phyloP scores from a whole-genome alignment of 35 echinoderm and acorn worm species.

The Ophioderma brevispina region DNA sequence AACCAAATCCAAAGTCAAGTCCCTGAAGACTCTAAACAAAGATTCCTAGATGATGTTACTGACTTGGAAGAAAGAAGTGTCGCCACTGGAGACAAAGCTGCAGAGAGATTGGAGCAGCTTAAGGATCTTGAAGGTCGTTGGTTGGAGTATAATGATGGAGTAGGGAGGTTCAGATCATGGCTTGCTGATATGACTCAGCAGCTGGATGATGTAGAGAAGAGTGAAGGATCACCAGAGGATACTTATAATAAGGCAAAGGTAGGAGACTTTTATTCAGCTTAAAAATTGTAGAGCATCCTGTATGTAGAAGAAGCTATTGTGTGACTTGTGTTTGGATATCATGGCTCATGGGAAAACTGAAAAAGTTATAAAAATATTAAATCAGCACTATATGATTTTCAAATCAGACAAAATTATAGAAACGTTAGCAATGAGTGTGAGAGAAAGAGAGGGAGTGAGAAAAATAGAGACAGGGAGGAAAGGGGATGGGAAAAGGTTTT shows the following conservation, averaged over 20 bases:
- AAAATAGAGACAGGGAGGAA: too few relatives aligned
- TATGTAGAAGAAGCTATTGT: too few relatives aligned
- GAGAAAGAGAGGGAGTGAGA: too few relatives aligned
- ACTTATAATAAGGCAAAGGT: slow-evolving; percentile 59
- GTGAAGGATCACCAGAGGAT: slow-evolving; percentile 44
- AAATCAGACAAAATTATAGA: too few relatives aligned
- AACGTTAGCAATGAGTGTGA: too few relatives aligned
- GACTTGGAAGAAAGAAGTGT: slow-evolving; percentile 9
- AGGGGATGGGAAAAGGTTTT: too few relatives aligned
- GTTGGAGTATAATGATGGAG: slow-evolving; percentile 23
- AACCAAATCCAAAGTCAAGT: slow-evolving; percentile 15
- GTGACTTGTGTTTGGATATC: too few relatives aligned
- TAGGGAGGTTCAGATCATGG: slow-evolving; percentile 45
- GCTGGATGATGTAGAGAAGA: slow-evolving; percentile 37
- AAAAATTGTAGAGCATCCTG: too few relatives aligned
- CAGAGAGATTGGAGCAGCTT: slow-evolving; percentile 31
- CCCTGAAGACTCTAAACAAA: neutral
- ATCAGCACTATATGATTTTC: too few relatives aligned
- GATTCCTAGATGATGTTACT: slow-evolving; percentile 1
- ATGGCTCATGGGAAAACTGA: too few relatives aligned
- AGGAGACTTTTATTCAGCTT: too few relatives aligned
- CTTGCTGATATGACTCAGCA: slow-evolving; percentile 18
- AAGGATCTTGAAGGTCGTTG: slow-evolving; percentile 30
- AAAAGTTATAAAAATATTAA: too few relatives aligned
- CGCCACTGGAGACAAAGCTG: slow-evolving; percentile 10